These are phyloP conservation scores for Gymnopithys bicolor DNA, from an alignment of 2,797 vertebrate genomes.

Conservation along the genomic window DNA sequence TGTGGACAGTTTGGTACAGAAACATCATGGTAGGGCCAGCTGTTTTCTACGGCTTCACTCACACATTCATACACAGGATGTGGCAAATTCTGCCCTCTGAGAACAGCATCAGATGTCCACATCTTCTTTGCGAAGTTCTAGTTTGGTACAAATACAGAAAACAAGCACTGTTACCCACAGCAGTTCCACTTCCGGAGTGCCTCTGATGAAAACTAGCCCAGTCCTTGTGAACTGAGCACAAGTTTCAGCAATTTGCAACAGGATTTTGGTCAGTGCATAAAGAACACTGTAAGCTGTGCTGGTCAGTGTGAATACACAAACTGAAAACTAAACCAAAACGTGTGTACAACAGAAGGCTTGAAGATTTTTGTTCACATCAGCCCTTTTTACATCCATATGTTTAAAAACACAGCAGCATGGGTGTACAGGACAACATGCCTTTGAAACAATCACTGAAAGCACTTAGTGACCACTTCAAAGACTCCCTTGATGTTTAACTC, in stretches of 20 bases:
- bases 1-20: background rate
- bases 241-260: background rate
- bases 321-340: background rate
- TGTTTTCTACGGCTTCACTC: background rate
- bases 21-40: background rate
- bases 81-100: background rate
- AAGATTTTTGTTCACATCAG: background rate
- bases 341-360: background rate
- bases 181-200: rapidly evolving
- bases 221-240: background rate
- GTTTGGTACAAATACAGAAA: background rate
- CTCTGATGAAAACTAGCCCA: background rate
- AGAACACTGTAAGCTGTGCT: background rate
- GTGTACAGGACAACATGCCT: background rate
- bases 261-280: background rate
- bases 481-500: constrained; percentile 31
- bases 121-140: background rate
- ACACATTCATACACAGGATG: rapidly evolving
- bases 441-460: constrained; percentile 46
- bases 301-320: background rate
- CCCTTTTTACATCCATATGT: background rate
- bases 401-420: background rate
- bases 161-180: background rate
- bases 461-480: constrained; percentile 47
- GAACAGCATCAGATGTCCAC: background rate